These are phyloP conservation scores for Acleris laterana DNA, from an alignment of 2,888 invertebrate genomes.

Conservation along the genomic window DNA sequence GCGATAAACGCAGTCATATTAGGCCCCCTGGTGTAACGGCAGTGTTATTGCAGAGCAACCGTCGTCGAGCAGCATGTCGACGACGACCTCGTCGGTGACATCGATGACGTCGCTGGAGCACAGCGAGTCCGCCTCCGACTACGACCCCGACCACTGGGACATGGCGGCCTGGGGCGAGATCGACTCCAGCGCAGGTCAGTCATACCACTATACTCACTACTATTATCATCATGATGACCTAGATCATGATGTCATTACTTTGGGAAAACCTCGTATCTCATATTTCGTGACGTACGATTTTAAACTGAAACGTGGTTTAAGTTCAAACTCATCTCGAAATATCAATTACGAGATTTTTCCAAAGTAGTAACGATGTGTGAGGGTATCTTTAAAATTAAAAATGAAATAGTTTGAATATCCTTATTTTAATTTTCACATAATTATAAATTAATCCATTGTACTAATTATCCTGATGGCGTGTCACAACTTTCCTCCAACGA, in stretches of 20 bases:
- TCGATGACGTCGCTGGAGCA: constrained; percentile 95
- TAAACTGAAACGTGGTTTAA: too few species aligned
- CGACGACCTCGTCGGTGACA: constrained; percentile 94
- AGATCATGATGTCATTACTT: too few species aligned
- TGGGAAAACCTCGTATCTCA: too few species aligned
- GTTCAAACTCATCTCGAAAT: too few species aligned
- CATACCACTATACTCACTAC: too few species aligned
- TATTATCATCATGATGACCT: too few species aligned
- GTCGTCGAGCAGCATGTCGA: constrained; percentile 94
- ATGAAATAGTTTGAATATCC: not conserved
- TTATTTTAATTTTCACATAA: not conserved
- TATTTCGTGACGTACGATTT: too few species aligned
- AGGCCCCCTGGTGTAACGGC: not conserved
- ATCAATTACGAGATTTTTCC: too few species aligned
- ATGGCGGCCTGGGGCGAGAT: constrained; percentile 96
- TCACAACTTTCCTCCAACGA: constrained; percentile 7
- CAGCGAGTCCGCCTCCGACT: constrained; percentile 93
- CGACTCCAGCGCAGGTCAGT: constrained; percentile 86
- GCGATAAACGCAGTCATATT: too few species aligned
- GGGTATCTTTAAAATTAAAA: not conserved
- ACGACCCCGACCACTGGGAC: constrained; percentile 94
- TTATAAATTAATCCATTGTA: constrained; percentile 7
- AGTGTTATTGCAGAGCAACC: constrained; percentile 87
- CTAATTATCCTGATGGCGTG: not conserved
- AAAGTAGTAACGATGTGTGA: too few species aligned